Percentiles rank a stretch among this genome's conserved stretches.
Evolutionary conservation across 2,113 vertebrate genomes (phyloP).

Genomic region (Onychostoma macrolepis): DNA sequence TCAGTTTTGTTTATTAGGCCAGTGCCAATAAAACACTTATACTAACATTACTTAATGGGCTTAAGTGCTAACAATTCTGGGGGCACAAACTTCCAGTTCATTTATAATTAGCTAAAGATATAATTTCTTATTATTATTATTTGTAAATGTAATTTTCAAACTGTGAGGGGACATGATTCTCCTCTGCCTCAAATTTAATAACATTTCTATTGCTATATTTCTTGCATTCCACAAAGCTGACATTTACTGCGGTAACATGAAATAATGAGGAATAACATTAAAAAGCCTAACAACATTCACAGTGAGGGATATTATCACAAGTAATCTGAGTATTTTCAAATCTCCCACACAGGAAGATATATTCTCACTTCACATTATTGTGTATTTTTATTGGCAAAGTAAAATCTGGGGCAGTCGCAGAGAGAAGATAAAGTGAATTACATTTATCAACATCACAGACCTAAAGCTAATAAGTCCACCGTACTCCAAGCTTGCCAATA

Average conservation of each 20-base stretch:
- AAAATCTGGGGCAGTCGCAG: constrained; percentile 23
- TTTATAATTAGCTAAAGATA: background rate
- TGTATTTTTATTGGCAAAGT: constrained; percentile 41
- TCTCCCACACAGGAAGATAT: background rate
- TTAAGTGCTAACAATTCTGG: background rate
- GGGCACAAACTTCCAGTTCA: background rate
- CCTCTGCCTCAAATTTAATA: background rate
- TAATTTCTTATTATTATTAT: background rate
- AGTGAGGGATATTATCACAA: background rate
- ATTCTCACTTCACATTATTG: background rate
- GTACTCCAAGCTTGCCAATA: constrained; percentile 21
- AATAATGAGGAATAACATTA: constrained; percentile 6
- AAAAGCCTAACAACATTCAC: background rate
- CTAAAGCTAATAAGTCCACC: constrained; percentile 19
- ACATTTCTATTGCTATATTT: background rate
- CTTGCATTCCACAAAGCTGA: background rate
- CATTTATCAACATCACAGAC: background rate
- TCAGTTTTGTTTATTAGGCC: background rate
- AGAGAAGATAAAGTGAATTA: constrained; percentile 20
- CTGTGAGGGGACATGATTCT: background rate
- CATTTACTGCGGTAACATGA: background rate
- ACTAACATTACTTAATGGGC: background rate
- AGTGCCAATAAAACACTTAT: background rate
- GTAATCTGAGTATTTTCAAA: constrained; percentile 13
- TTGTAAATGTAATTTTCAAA: background rate